phyloP scores from a whole-genome alignment of 2,113 vertebrate species.

The Grantiella picta region DNA sequence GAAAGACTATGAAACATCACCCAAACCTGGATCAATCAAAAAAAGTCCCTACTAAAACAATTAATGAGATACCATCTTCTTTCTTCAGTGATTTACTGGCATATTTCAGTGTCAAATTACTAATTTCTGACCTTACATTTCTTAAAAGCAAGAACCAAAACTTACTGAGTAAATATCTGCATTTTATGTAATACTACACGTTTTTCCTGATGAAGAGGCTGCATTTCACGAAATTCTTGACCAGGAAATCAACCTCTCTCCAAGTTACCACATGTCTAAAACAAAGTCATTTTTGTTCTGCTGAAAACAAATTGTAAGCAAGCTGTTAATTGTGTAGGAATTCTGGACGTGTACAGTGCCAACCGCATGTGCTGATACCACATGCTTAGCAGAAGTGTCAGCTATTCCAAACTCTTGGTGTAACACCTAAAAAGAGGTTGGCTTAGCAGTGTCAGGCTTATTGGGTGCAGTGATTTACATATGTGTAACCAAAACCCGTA shows the following conservation, averaged over 20 bases:
- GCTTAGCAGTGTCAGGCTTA: neutral
- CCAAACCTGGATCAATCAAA: neutral
- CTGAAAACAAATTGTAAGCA: neutral
- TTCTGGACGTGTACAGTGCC: neutral
- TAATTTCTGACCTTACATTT: neutral
- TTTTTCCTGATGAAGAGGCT: neutral
- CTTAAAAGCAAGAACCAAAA: neutral
- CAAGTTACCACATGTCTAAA: neutral
- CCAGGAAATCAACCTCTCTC: neutral
- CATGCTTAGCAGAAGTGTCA: neutral
- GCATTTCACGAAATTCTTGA: neutral
- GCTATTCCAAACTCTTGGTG: neutral
- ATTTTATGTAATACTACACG: neutral
- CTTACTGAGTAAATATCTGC: accelerated
- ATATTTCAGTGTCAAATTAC: neutral
- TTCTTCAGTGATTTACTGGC: neutral
- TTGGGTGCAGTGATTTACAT: neutral
- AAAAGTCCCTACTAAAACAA: neutral
- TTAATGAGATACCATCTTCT: neutral
- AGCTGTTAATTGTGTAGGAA: neutral
- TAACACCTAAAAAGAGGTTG: neutral
- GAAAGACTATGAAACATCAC: neutral
- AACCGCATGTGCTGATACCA: neutral
- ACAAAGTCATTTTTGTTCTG: neutral
- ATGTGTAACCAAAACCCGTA: neutral